These are phyloP conservation scores for Coleophora deauratella DNA, from an alignment of 2,888 invertebrate species.

Conservation along the genomic window DNA sequence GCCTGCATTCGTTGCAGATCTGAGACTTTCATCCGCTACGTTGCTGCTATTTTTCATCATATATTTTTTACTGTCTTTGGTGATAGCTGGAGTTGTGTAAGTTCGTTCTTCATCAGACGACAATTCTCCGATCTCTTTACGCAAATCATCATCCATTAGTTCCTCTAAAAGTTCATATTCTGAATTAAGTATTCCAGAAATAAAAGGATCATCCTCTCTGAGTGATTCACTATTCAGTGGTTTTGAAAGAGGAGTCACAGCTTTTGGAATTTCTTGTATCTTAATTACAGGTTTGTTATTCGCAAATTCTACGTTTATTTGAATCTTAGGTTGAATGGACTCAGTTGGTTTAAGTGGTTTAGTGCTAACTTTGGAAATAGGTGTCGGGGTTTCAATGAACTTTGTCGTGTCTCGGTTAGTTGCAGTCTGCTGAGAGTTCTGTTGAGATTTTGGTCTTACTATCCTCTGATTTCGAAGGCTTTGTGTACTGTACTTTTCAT, in stretches of 20 bases:
- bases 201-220: conserved; percentile 40
- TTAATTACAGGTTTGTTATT: not conserved
- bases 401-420: not conserved
- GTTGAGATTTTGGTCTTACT: conserved; percentile 4
- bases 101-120: conserved; percentile 49
- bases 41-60: no score
- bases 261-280: not conserved
- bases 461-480: conserved; percentile 22
- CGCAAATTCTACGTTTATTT: not conserved
- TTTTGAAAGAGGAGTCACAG: not conserved
- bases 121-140: conserved; percentile 60
- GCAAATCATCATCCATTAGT: conserved; percentile 58
- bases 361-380: not conserved
- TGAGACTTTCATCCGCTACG: no score
- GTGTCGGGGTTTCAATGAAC: not conserved
- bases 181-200: conserved; percentile 47
- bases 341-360: not conserved
- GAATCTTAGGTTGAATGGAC: no score
- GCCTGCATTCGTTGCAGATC: no score
- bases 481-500: conserved; percentile 25
- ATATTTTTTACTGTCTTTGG: no score
- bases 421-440: not conserved
- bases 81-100: no score
- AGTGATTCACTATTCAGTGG: conserved; percentile 10
- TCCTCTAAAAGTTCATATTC: conserved; percentile 63